Evolutionary conservation across 53 echinoderm and acorn worm species (phyloP).

Genomic region (Temnopleurus reevesii): DNA sequence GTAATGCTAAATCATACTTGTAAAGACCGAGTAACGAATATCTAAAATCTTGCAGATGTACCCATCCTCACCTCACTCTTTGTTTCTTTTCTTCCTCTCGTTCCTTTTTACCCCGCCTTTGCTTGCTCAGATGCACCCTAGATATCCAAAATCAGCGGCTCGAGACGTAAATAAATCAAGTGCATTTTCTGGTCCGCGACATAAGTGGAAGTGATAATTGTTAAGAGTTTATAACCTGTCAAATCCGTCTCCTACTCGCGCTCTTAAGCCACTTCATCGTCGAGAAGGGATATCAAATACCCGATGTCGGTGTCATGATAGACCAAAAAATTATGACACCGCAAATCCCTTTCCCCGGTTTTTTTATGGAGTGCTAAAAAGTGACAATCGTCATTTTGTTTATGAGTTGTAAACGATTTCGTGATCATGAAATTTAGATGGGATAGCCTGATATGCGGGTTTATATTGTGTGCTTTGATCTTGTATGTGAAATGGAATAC

Average conservation of each 20-base stretch:
- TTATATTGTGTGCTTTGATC: neutral
- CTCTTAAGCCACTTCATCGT: constrained; percentile 35
- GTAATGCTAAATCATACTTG: no score
- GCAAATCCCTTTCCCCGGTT: neutral
- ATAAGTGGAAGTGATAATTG: constrained; percentile 57
- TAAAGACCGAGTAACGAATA: no score
- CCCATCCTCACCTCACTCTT: no score
- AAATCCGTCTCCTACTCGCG: constrained; percentile 17
- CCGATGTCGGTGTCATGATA: neutral
- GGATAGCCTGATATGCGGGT: neutral
- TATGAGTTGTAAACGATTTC: constrained; percentile 52
- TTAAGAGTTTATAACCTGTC: constrained; percentile 58
- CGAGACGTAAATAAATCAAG: constrained; percentile 59
- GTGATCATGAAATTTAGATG: neutral
- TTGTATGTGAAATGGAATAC: constrained; percentile 6
- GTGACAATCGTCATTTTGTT: constrained; percentile 57
- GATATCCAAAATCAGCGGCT: constrained; percentile 43
- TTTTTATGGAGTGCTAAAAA: constrained; percentile 62
- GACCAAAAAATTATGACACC: constrained; percentile 37
- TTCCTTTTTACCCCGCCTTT: neutral
- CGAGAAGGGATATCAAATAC: constrained; percentile 28
- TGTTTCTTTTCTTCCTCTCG: neutral
- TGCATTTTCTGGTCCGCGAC: neutral
- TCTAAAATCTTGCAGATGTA: no score
- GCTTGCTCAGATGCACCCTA: constrained; percentile 17